phyloP scores from a whole-genome alignment of 2,888 invertebrate species.

The Pyralis farinalis region DNA sequence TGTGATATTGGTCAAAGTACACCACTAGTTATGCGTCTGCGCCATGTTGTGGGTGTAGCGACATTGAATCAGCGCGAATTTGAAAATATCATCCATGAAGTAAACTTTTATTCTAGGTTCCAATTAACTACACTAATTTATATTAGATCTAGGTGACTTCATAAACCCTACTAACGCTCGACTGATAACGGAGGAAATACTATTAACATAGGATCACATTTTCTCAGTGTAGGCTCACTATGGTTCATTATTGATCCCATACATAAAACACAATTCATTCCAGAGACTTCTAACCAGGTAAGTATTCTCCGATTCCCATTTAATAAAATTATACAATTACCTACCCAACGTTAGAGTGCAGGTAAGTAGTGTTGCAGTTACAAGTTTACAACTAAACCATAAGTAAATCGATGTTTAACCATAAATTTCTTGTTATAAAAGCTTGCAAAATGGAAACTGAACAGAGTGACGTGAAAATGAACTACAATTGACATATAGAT shows the following conservation, averaged over 20 bases:
- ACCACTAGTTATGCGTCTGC: no score
- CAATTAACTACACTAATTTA: no score
- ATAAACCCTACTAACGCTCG: no score
- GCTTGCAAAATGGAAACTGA: constrained; percentile 73
- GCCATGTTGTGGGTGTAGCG: no score
- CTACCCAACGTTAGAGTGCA: constrained; percentile 10
- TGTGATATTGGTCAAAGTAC: no score
- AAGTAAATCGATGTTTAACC: constrained; percentile 33
- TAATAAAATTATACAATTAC: not conserved
- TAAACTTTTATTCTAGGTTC: no score
- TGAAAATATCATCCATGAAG: no score
- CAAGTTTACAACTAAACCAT: constrained; percentile 16
- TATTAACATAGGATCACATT: no score
- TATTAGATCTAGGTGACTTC: no score
- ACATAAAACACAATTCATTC: constrained; percentile 10
- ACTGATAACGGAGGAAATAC: no score
- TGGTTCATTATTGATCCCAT: not conserved
- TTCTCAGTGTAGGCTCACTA: no score
- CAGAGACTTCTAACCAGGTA: constrained; percentile 17
- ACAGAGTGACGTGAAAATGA: constrained; percentile 58
- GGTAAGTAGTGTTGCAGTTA: constrained; percentile 35
- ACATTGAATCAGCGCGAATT: no score
- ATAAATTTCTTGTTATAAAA: constrained; percentile 65
- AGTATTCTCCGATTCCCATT: constrained; percentile 20
- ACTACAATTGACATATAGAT: constrained; percentile 38